Base-by-base conservation (phyloP, 2,113 vertebrate species). In the Lichenostomus cassidix region DNA sequence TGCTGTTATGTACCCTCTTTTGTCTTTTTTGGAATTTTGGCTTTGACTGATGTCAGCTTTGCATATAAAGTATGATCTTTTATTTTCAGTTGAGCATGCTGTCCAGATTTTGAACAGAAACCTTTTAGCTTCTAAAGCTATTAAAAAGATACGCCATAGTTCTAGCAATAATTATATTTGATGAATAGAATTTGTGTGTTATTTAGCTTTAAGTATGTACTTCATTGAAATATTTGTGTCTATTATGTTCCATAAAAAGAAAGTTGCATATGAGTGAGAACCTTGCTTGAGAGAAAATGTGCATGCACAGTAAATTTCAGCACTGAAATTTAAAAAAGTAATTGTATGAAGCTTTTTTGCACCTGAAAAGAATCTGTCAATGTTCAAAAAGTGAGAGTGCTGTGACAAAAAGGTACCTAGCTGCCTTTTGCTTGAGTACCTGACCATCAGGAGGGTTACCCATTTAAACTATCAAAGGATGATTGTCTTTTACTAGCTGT, bases 181-280 rank as follows among this genome's bases (percentile, higher is more conserved):
- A 96, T 95, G 88, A 96, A 96, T 92, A 53, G 87, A 94, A 94
- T 94, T 84, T 89, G 7, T 89, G 92, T 78, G 80, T 89, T 84
- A 92, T 90, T 97, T 94, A 90, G 93, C 85, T 92, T 92, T 90
- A 95, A 96, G 83, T 93, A 71, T 94, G 83, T 75, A 76, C 85
- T 96, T 95, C 83, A 90, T 92, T 96, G 95, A 95, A 95, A 92
- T 94, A 96, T 81, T 94, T 94, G 24, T 91, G 35, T 83, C 76
- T 94, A 62, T 97, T 96, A 95, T 92, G 90, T 93, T 93, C 93
- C 77, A 92, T 95, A 92, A 93, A 96, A 94, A 94, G 90, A 81
- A 94, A 78, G 90, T 90, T 96, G 86, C 70, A 39, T 83, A 64
- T 68, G 73, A 93, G 39, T 52, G 82, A 94, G 79, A 96, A 81